phyloP scores from a whole-genome alignment of 2,797 vertebrate species.

The Podarcis lilfordi region DNA sequence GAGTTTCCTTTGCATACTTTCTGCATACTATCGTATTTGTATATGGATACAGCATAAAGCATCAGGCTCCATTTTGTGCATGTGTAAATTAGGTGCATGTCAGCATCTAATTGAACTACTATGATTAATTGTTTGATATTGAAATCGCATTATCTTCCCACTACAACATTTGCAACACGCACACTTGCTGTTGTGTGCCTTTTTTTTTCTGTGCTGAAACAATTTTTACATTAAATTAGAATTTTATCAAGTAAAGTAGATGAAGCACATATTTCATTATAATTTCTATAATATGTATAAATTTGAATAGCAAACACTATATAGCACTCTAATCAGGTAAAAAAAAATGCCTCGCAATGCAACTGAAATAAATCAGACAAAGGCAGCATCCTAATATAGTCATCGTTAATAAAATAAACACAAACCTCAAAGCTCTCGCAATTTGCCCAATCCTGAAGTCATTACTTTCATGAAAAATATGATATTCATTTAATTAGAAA shows the following conservation, averaged over 20 bases:
- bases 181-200: conserved; percentile 7
- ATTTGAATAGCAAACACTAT: conserved; percentile 48
- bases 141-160: conserved; percentile 45
- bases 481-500: background rate
- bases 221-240: conserved; percentile 46
- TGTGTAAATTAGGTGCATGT: background rate
- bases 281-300: conserved; percentile 1
- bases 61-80: background rate
- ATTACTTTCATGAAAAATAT: conserved; percentile 19
- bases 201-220: conserved; percentile 47
- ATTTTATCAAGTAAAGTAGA: conserved; percentile 28
- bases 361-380: conserved; percentile 22
- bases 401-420: conserved; percentile 37
- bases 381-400: background rate
- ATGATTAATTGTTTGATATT: conserved; percentile 49
- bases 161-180: background rate
- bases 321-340: conserved; percentile 21
- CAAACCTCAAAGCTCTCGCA: background rate
- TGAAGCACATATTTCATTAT: conserved; percentile 26
- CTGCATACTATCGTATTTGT: background rate
- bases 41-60: background rate
- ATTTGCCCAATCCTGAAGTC: background rate
- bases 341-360: background rate
- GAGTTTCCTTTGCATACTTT: background rate
- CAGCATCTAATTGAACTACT: background rate